Base-by-base conservation (phyloP, 1,140 invertebrate genomes). In the Zophobas morio region DNA sequence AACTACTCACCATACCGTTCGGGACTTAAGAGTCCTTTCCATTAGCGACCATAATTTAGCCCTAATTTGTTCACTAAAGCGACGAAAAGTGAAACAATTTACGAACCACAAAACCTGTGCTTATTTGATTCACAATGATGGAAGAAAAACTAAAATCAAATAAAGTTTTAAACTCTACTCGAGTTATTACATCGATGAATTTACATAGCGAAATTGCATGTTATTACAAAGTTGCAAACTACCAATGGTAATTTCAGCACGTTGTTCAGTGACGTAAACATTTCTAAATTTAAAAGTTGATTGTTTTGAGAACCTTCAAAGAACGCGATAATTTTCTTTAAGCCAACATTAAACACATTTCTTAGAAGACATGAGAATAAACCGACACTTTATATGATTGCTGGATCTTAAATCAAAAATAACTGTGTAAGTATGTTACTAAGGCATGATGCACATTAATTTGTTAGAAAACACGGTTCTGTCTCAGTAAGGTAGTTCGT, bases 201-300 rank as follows among this genome's bases (percentile, higher is more conserved):
- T 20, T 20, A 20, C 20, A 20, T 20, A 20, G 20, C 20, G 20
- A 20, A 20, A 20, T 20, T 20, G 20, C 20, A 20, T 20, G 20
- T 20, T 20, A 46, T 46, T 46, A 46, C 42, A 46, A 46, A 46
- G 20, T 20, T 20, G 20, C 20, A 20, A 20, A 20, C 20, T 20
- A 20, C 20, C 20, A 20, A 20, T 20, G 20, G 20, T 20, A 20
- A 20, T 20, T 20, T 54, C 6, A 2, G 8, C 33, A 33, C 33
- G 39, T 63, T 63, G 6, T 4, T 34, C 20, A 1, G 20, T 66
- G 60, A 66, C 60, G 60, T 66, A 8, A 33, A 47, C 5, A 42
- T 34, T 66, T 37, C 60, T 66, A 66, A 66, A 66, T 66, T 66
- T 66, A 66, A 66, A 66, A 42, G 32, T 66, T 66, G 60, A 46